These are phyloP conservation scores for Drosophila bocqueti DNA, from an alignment of 1,140 invertebrate species.

Conservation along the genomic window DNA sequence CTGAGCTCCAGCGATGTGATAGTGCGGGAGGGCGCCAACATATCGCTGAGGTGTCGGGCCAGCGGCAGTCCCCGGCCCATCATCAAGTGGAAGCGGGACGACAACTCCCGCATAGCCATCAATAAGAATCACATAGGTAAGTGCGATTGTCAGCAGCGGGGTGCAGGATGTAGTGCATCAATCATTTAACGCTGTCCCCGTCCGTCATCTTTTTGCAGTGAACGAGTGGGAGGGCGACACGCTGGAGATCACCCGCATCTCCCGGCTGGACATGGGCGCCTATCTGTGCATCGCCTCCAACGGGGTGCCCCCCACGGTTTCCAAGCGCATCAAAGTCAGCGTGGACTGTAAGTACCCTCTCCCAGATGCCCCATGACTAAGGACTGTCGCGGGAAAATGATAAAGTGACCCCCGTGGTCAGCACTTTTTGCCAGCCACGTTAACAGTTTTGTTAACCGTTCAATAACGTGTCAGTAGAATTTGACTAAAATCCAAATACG, in stretches of 20 bases:
- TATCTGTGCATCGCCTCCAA: constrained; percentile 93
- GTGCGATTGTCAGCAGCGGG: constrained; percentile 24
- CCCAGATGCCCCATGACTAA: background rate
- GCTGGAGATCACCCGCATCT: constrained; percentile 93
- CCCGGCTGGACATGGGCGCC: constrained; percentile 94
- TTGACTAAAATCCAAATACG: constrained; percentile 34
- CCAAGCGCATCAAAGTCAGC: constrained; percentile 96
- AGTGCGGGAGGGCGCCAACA: constrained; percentile 95
- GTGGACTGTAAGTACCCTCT: constrained; percentile 94
- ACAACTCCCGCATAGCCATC: constrained; percentile 92
- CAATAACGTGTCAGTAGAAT: constrained; percentile 17
- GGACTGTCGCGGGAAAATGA: constrained; percentile 28
- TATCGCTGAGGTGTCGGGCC: constrained; percentile 94
- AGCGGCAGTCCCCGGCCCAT: constrained; percentile 94
- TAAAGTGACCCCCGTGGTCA: constrained; percentile 31
- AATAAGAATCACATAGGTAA: constrained; percentile 93
- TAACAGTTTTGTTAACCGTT: constrained; percentile 32
- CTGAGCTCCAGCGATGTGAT: constrained; percentile 96
- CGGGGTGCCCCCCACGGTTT: constrained; percentile 92
- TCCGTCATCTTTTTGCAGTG: constrained; percentile 86
- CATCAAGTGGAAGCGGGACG: constrained; percentile 96
- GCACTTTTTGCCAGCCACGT: constrained; percentile 25
- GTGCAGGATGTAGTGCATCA: constrained; percentile 49
- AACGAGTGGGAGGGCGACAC: constrained; percentile 93
- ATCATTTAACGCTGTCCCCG: constrained; percentile 67